Conservation (phyloP, 2,888 invertebrate genomes). For the Cremastobaeus sp. region DNA sequence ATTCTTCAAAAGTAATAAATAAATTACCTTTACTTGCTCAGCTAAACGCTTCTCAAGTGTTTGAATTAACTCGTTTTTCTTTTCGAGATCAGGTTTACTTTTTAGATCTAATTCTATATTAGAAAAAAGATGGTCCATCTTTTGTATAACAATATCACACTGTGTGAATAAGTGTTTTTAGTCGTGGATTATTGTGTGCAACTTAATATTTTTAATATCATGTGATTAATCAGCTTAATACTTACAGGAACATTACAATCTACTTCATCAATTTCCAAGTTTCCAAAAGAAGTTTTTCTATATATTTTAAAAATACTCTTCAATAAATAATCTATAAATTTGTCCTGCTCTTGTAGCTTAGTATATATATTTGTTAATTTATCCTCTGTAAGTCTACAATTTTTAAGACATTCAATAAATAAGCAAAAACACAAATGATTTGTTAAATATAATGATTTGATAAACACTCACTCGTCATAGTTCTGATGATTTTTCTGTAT, state of each 20-base stretch:
- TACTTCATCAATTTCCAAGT: conserved; percentile 18
- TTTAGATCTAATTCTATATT: conserved; percentile 22
- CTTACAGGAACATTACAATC: conserved; percentile 37
- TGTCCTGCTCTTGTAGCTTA: conserved; percentile 40
- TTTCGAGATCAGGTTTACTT: conserved; percentile 6
- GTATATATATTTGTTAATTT: conserved; percentile 66
- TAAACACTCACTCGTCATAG: conserved; percentile 64
- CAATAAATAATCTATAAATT: conserved; percentile 31
- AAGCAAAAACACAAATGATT: background rate
- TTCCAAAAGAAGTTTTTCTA: conserved; percentile 20
- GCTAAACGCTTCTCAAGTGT: conserved; percentile 32
- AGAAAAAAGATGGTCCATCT: conserved; percentile 26
- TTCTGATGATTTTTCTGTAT: conserved; percentile 66
- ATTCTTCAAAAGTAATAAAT: background rate
- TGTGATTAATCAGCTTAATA: background rate
- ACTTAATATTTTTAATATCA: background rate
- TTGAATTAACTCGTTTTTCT: conserved; percentile 4
- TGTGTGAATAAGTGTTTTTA: background rate
- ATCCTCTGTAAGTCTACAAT: conserved; percentile 64
- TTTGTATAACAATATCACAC: conserved; percentile 25
- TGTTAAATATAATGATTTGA: background rate
- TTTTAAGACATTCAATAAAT: background rate
- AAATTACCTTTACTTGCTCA: conserved; percentile 32
- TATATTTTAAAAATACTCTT: conserved; percentile 43
- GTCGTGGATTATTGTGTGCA: background rate